Evolutionary conservation across 2,888 invertebrate species (phyloP), one percentile per base, ranked within the genome.

Genomic region (Lepas anatifera): DNA sequence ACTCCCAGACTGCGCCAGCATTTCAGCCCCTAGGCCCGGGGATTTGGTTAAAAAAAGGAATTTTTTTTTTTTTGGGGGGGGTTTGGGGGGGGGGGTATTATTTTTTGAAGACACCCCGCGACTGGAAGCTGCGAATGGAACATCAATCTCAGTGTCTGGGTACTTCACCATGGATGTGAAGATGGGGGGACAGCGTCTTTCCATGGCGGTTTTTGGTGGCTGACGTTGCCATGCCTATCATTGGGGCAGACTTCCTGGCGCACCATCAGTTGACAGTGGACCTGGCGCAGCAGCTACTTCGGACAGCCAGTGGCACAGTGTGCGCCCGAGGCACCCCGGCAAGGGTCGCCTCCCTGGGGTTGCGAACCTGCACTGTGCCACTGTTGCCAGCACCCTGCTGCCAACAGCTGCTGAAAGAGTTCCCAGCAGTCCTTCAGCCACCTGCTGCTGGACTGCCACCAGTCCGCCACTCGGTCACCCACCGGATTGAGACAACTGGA

Each of bases 401-500:
- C 46, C 46, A 18, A 46, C 18, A 7, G 22, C 8, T 2, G n/a
- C 18, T 7, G 7, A 18, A 6, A n/a, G 46, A 6, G 46, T n/a
- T 46, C 18, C 46, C 46, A n/a, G 3, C 46, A 7, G 13, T 18
- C 18, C 22, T 46, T 46, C n/a, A 3, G 27, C 2, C 2, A 25
- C 3, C 29, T 63, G 0, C 76, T 80, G 77, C 72, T 76, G 8
- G 76, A 80, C 35, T 72, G 75, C n/a, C 39, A 39, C 13, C 13
- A 13, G 39, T 39, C 8, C 39, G 39, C 7, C 73, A 73, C 58
- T 67, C 67, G 32, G 69, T 70, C 27, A 13, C 67, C 18, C 79
- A 78, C 70, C 74, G 75, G 72, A 77, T 77, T 50, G 66, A 72
- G 48, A 76, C 76, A 13, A 75, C 73, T 0, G 78, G 78, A n/a